Evolutionary conservation across 2,113 vertebrate genomes (phyloP), one percentile per base, ranked within the genome.

Genomic region (Gambusia affinis): DNA sequence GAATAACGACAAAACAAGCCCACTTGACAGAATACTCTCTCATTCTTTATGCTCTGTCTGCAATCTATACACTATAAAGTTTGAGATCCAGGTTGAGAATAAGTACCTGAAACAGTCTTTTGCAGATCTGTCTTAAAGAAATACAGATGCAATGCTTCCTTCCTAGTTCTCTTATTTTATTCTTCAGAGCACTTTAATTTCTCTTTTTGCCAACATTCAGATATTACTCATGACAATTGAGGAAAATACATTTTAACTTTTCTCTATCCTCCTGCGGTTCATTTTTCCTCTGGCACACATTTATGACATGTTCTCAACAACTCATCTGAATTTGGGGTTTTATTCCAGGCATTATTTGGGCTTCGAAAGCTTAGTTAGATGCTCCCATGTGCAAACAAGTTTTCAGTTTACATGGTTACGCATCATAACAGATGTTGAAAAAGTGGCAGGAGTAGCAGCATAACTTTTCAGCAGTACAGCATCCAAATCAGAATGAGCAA

Each of bases 371-470:
- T 39, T 27, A 42, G 37, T 67, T 65, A 39, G 35, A 24, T 65
- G 64, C 33, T 65, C 35, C 33, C 64, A 65, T 12, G 31, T 42
- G 64, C 27, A 67, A 67, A 67, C 64, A 67, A 28, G 12, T 29
- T 42, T 42, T 27, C 37, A 17, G 64, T 67, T 67, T 67, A 44
- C 64, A 67, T 67, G 37, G 64, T 67, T 42, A 67, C 64, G 39
- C 64, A 44, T 39, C n/a, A 67, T 10, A 67, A 67, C 64, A 67
- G 64, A 67, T 67, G 64, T 67, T 67, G 7, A 42, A 42, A 37
- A 44, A 28, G 37, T n/a, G n/a, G 64, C 37, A 66, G 63, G 35
- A 65, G 22, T n/a, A 65, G 64, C 64, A 37, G 63, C 2, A 64
- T 35, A 39, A 42, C n/a, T 7, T n/a, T 28, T 44, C 8, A 57